Base-by-base conservation (phyloP, 2,888 invertebrate genomes). In the Aporophyla nigra region DNA sequence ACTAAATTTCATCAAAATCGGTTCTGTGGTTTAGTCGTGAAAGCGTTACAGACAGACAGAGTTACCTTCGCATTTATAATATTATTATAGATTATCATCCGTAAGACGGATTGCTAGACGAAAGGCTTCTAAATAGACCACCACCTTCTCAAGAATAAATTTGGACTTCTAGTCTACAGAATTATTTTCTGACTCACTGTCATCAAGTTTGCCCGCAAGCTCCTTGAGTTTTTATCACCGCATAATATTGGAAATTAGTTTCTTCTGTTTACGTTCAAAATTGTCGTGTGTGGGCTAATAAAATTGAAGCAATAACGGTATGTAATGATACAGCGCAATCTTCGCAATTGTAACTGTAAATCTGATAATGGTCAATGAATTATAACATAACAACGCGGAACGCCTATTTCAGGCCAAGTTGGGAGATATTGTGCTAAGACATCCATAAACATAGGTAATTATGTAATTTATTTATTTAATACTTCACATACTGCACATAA, bases 301-400 rank as follows among this genome's bases (percentile, higher is more conserved):
- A 70, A 70, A 58, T 70, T 70, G 21, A 70, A 58, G 27, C 7
- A 40, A 53, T 78, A 83, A 83, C 83, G 73, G 78, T 58, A 40
- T 24, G 7, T 67, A 83, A 81, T 78, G 33, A 73, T 58, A 53
- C 27, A 12, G 46, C 12, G 19, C 33, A 65, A 69, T 66, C 51
- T 72, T 54, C 27, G 59, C 21, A 33, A 66, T 43, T n/a, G 33
- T 70, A 67, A 73, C 70, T 43, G 83, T 81, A 79, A n/a, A 71
- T 54, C 10, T 43, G 5, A 33, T 24, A 33, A 40, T 49, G 21
- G 56, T n/a, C 51, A 56, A 56, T 63, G n/a, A 6, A 76, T 49
- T 33, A 61, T 46, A n/a, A 61, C n/a, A 49, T 24, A 56, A 24
- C n/a, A 40, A 65, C n/a, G n/a, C 9, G 7, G 12, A 33, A 61